Evolutionary conservation across 1,140 invertebrate genomes (phyloP).

Genomic region (Ruditapes philippinarum): DNA sequence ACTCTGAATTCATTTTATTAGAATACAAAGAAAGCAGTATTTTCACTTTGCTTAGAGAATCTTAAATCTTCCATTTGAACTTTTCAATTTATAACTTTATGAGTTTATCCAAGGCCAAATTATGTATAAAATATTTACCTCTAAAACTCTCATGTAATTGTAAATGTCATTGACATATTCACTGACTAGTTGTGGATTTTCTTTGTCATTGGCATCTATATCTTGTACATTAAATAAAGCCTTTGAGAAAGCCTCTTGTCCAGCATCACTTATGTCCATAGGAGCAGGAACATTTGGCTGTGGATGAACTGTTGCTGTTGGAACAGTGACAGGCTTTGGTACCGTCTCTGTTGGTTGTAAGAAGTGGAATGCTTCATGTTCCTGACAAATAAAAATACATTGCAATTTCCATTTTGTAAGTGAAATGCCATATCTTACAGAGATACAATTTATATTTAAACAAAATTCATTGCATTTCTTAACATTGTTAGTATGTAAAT

Average conservation of each 20-base stretch:
- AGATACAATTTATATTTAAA: too few relatives aligned
- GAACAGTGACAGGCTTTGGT: background rate
- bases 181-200: slow-evolving; percentile 93
- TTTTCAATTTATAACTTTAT: too few relatives aligned
- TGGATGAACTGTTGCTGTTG: slow-evolving; percentile 35
- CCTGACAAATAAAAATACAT: slow-evolving; percentile 3
- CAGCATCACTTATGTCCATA: slow-evolving; percentile 82
- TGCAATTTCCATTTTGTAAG: background rate
- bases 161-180: slow-evolving; percentile 96
- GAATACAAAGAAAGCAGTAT: too few relatives aligned
- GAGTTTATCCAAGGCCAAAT: too few relatives aligned
- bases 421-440: too few relatives aligned
- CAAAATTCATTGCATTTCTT: too few relatives aligned
- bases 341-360: slow-evolving; percentile 13
- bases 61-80: too few relatives aligned
- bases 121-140: slow-evolving; percentile 88
- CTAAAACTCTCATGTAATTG: slow-evolving; percentile 91
- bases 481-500: too few relatives aligned
- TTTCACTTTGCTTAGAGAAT: too few relatives aligned
- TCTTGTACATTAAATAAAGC: slow-evolving; percentile 87
- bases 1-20: too few relatives aligned
- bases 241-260: slow-evolving; percentile 80
- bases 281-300: slow-evolving; percentile 61
- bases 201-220: slow-evolving; percentile 92
- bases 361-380: slow-evolving; percentile 57